Evolutionary conservation across 2,888 invertebrate species (phyloP), one percentile per base, ranked within the genome.

Genomic region (Metacarcinus magister): DNA sequence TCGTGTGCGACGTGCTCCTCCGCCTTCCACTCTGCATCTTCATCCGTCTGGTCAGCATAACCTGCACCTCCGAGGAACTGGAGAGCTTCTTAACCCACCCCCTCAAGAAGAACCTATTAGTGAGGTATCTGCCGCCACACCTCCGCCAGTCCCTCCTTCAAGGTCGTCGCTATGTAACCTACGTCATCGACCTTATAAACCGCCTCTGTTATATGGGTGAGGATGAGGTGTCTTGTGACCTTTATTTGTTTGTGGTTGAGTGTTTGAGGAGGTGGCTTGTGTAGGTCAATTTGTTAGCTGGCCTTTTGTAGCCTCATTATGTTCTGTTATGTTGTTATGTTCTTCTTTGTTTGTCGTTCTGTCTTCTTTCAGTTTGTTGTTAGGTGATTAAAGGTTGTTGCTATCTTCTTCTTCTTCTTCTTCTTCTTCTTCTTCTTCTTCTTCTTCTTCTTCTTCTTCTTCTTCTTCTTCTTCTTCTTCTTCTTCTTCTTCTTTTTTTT

Each of bases 21-120:
- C 98, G 98, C 0, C 97, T 99, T 97, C 99, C 99, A 0, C 97
- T 99, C 0, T 98, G 98, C 0, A 97, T 98, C n/a, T 98, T 98
- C 97, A 98, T 98, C 16, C 98, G 98, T 97, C 97, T 98, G 19
- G 98, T 98, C 97, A 98, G 98, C 96, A 97, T 98, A 32, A 97
- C 98, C 5, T 98, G 98, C 97, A 97, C 98, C 67, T 98, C 98
- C 19, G 98, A 98, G 0, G 98, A 98, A 13, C 97, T 99, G 8
- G 97, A 98, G 0, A 97, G 98, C 0, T 98, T 98, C 96, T 97
- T 98, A 43, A 97, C 98, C 43, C 98, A 99, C 97, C 98, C 98
- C 0, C 98, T 98, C 16, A 98, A 98, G 96, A 98, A 98, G 96
- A 98, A 98, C 97, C 98, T 98, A 96, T 97, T 98, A 0, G 97